These are phyloP conservation scores for Biston betularia DNA, from an alignment of 2,888 invertebrate genomes.

Conservation along the genomic window DNA sequence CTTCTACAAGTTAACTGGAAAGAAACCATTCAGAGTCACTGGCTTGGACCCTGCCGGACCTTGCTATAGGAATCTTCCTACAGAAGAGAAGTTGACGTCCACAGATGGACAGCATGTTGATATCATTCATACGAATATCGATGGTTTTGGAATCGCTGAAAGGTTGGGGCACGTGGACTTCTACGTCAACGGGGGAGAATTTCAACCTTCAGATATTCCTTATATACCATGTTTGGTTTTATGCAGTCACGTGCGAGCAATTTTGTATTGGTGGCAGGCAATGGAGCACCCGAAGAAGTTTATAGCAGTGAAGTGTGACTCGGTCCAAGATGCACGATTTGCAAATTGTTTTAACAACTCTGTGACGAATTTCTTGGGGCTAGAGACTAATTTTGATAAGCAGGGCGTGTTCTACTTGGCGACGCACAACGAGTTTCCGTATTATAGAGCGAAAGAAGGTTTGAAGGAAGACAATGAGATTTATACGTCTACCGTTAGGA, in stretches of 20 bases:
- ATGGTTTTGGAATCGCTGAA: conserved; percentile 79
- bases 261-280: conserved; percentile 77
- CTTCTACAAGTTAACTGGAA: conserved; percentile 67
- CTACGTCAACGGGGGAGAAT: conserved; percentile 79
- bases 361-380: conserved; percentile 66
- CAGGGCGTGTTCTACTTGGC: conserved; percentile 73
- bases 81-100: conserved; percentile 57
- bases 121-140: conserved; percentile 77
- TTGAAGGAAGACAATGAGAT: conserved; percentile 72
- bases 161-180: conserved; percentile 73
- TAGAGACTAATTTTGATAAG: conserved; percentile 66
- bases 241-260: conserved; percentile 70
- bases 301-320: conserved; percentile 68
- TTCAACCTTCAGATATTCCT: conserved; percentile 71
- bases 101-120: conserved; percentile 69
- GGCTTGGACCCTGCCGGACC: conserved; percentile 80
- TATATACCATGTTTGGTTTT: conserved; percentile 71
- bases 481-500: conserved; percentile 58
- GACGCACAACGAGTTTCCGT: conserved; percentile 74
- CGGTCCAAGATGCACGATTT: conserved; percentile 71
- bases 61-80: conserved; percentile 66
- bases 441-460: conserved; percentile 70
- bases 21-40: conserved; percentile 68
- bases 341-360: conserved; percentile 71
- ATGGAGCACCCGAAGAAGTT: conserved; percentile 77